phyloP scores from a whole-genome alignment of 2,888 invertebrate species.

The Chrysolina oricalcia region DNA sequence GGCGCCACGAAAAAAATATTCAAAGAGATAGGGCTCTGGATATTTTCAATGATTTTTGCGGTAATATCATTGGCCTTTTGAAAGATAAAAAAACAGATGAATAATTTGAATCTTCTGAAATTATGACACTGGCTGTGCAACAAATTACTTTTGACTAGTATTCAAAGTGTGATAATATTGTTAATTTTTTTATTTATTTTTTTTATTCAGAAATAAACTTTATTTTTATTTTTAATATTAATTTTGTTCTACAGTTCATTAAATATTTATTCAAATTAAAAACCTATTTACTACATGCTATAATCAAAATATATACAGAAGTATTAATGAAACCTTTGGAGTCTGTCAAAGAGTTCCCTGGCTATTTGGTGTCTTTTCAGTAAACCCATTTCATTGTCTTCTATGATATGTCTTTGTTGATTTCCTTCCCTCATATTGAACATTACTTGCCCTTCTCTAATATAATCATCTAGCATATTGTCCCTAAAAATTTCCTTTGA shows the following conservation, averaged over 20 bases:
- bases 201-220: not conserved
- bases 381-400: conserved; percentile 4
- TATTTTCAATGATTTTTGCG: conserved; percentile 12
- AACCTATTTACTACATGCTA: conserved; percentile 3
- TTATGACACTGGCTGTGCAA: too few species aligned
- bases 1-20: conserved; percentile 23
- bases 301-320: conserved; percentile 1
- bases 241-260: conserved; percentile 5
- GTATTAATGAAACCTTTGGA: conserved; percentile 4
- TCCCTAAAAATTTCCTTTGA: not conserved
- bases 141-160: not conserved
- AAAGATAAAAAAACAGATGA: not conserved
- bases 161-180: not conserved
- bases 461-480: conserved; percentile 1
- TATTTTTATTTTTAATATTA: conserved; percentile 4
- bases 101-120: conserved; percentile 9
- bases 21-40: conserved; percentile 18
- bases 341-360: conserved; percentile 3
- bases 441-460: conserved; percentile 9
- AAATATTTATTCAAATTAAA: conserved; percentile 5
- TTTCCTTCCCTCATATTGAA: conserved; percentile 30
- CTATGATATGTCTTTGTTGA: conserved; percentile 21
- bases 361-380: conserved; percentile 5
- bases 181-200: not conserved
- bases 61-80: not conserved